Percentiles rank a stretch among this genome's conserved stretches.
phyloP scores from a whole-genome alignment of 2,113 vertebrate genomes.

The Rhabdornis inornatus region DNA sequence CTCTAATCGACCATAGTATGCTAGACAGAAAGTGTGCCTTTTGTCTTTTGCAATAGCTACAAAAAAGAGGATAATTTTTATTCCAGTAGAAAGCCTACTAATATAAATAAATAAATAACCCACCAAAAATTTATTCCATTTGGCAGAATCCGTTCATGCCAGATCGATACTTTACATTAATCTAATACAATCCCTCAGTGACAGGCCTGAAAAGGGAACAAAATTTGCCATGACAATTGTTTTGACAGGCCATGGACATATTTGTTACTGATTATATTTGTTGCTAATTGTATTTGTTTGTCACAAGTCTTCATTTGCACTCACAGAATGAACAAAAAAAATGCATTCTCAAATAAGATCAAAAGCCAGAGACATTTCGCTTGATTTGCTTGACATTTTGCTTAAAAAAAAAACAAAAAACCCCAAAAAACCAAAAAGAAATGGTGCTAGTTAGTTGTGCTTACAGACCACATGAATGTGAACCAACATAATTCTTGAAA shows the following conservation, averaged over 20 bases:
- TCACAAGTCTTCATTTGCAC: background rate
- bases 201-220: background rate
- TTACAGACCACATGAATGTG: background rate
- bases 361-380: background rate
- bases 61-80: background rate
- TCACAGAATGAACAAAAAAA: background rate
- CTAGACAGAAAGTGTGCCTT: background rate
- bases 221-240: background rate
- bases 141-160: slow-evolving; percentile 12
- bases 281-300: background rate
- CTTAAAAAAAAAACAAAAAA: no score
- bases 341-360: background rate
- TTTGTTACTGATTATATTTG: background rate
- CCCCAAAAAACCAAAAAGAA: no score
- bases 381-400: no score
- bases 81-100: background rate
- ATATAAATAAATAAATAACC: background rate
- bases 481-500: background rate
- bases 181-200: background rate
- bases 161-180: background rate
- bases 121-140: background rate
- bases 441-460: background rate
- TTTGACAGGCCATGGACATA: background rate
- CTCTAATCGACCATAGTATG: background rate
- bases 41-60: background rate